phyloP scores from a whole-genome alignment of 2,888 invertebrate species.

The Spodoptera picta region DNA sequence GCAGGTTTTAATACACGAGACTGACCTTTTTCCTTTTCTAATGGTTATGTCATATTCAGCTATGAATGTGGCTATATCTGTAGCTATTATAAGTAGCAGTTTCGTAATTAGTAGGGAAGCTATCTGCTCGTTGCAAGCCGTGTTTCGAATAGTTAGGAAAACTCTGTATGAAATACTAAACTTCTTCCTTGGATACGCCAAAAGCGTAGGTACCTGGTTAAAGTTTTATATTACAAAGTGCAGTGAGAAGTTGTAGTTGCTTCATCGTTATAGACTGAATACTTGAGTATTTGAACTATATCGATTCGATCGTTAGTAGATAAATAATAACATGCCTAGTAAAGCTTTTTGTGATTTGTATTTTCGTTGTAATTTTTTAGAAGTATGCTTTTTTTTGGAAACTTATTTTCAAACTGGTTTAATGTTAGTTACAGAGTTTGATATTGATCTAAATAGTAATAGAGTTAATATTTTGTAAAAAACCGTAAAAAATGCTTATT shows the following conservation, averaged over 20 bases:
- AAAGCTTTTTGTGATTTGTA: too few relatives aligned
- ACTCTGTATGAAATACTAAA: conserved; percentile 25
- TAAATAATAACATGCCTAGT: too few relatives aligned
- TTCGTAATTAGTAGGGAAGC: conserved; percentile 26
- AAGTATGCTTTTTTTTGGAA: too few relatives aligned
- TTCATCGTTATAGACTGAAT: not conserved
- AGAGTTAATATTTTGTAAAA: too few relatives aligned
- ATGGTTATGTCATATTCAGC: conserved; percentile 4
- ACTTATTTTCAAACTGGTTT: too few relatives aligned
- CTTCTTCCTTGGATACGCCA: conserved; percentile 11
- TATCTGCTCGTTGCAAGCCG: conserved; percentile 11
- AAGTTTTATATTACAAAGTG: conserved; percentile 8
- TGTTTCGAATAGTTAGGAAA: conserved; percentile 26
- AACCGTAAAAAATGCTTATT: too few relatives aligned
- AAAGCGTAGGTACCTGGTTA: conserved; percentile 13
- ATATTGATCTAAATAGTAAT: too few relatives aligned
- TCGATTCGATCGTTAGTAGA: too few relatives aligned
- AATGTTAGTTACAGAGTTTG: too few relatives aligned
- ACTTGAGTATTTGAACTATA: too few relatives aligned
- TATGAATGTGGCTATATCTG: not conserved
- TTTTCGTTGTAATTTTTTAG: too few relatives aligned
- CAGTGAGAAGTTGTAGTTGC: not conserved
- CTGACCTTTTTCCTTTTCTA: not conserved
- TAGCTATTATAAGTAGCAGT: conserved; percentile 11
- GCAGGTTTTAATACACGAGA: not conserved